Conservation (phyloP, 2,797 vertebrate genomes). For the Leucoraja ocellata region DNA sequence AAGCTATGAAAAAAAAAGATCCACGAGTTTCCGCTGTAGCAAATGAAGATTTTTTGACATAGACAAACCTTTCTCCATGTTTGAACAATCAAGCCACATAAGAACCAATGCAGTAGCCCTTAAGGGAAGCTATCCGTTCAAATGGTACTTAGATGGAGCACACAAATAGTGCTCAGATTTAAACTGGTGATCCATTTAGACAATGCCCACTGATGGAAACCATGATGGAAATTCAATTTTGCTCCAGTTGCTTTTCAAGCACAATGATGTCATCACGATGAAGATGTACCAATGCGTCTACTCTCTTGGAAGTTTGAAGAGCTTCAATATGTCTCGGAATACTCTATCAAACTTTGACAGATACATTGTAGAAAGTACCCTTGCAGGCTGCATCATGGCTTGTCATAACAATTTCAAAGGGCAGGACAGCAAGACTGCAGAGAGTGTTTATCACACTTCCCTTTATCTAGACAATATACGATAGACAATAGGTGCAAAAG, state of each 20-base stretch:
- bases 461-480: no score
- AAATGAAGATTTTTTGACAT: not conserved
- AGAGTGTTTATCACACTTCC: no score
- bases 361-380: no score
- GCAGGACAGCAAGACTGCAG: no score
- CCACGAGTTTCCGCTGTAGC: not conserved
- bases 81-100: not conserved
- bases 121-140: not conserved
- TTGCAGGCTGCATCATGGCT: no score
- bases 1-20: not conserved
- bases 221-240: not conserved
- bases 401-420: no score
- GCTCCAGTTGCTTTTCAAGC: not conserved
- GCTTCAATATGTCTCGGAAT: no score
- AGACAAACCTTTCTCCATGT: not conserved
- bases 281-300: no score
- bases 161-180: not conserved
- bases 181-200: not conserved
- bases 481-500: no score
- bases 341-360: no score
- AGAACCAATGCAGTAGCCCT: not conserved
- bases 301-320: no score
- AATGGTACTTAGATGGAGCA: not conserved
- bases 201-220: not conserved
- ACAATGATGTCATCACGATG: no score